Evolutionary conservation across 2,797 vertebrate species (phyloP), one percentile per base, ranked within the genome.

Genomic region (Kryptopterus vitreolus): DNA sequence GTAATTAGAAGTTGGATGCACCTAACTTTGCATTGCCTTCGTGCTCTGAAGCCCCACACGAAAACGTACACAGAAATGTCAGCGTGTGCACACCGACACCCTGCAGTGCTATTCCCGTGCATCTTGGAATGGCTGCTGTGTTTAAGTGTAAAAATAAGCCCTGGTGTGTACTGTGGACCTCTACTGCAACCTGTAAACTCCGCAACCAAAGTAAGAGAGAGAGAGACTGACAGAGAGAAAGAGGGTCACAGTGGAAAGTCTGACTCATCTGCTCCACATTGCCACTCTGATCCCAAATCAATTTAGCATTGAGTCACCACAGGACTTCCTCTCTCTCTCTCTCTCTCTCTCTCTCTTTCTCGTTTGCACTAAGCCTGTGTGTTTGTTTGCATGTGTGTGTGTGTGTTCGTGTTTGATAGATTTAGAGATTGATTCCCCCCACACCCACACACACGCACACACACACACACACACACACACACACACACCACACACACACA

Each of bases 271-370:
- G 88, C 84, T 83, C 90, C 89, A 87, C 79, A 86, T 90, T 90
- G 88, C 90, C 89, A 89, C 89, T 91, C 87, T 89, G 87, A 94
- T 91, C 90, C 88, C 92, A 92, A 94, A 93, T 92, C 90, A 91
- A 88, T 91, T 91, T 90, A 92, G 89, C 91, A 88, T 79, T 93
- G 92, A 94, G 91, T 93, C 93, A 93, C 89, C 88, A 85, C 90
- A 90, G 88, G 83, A 90, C 81, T 78, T 81, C 57, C 70, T 83
- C 70, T 76, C 68, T 65, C 35, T 76, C 55, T 78, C 52, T 79
- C 33, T 76, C 62, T 72, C 70, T 72, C 52, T n/a, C 22, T 73
- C 50, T 76, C 48, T 78, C 48, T 73, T 31, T 80, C 58, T 82
- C 68, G 63, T 55, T 61, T 0, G 38, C 38, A 43, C 48, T 76